Conservation (phyloP, 2,888 invertebrate species). For the Adelognathus sp. region DNA sequence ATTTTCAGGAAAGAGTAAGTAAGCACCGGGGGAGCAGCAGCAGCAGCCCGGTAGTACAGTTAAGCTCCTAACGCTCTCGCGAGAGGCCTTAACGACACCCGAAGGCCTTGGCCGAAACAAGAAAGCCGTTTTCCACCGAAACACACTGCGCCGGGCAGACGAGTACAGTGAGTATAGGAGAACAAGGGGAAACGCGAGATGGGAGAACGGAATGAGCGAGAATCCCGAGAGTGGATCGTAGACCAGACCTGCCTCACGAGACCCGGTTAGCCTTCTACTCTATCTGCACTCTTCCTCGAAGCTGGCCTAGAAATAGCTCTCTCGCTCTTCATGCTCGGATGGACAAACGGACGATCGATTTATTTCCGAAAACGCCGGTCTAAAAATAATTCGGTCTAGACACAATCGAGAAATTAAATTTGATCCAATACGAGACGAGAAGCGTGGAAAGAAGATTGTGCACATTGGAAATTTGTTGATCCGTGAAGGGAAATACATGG, state of each 20-base stretch:
- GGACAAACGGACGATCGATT: not conserved
- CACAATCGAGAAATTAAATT: not conserved
- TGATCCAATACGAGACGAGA: not conserved
- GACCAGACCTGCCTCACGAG: conserved; percentile 29
- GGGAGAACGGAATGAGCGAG: conserved; percentile 1
- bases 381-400: not conserved
- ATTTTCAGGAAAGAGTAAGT: conserved; percentile 33
- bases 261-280: conserved; percentile 14
- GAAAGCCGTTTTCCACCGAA: conserved; percentile 45
- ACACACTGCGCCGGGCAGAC: not conserved
- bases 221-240: conserved; percentile 40
- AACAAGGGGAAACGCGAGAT: not conserved
- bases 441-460: too few relatives aligned
- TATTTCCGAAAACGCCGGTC: not conserved
- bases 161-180: not conserved
- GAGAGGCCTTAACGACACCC: conserved; percentile 49
- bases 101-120: conserved; percentile 37
- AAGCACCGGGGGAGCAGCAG: not conserved
- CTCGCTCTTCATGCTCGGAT: not conserved
- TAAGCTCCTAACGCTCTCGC: conserved; percentile 4
- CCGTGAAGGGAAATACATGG: too few relatives aligned
- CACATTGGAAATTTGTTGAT: too few relatives aligned
- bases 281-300: not conserved
- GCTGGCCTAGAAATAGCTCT: not conserved
- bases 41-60: not conserved